Base-by-base conservation (phyloP, 2,797 vertebrate genomes). In the Poeciliopsis gracilis region DNA sequence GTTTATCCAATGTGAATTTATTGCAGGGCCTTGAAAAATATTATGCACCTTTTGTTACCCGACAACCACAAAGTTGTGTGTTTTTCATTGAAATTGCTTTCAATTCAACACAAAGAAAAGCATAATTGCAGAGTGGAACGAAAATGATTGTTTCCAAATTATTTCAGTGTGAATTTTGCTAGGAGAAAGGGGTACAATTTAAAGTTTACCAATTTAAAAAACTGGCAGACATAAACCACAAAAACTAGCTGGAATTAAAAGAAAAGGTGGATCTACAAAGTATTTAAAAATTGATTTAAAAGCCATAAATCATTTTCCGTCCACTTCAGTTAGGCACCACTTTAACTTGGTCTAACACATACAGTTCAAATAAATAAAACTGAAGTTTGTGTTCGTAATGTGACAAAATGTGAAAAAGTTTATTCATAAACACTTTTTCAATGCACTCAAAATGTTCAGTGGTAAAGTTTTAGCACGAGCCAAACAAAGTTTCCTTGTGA, bases 1-100 rank as follows among this genome's bases (percentile, higher is more conserved):
- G n/a, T 77, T 87, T 57, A 76, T 72, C 73, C 74, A 15, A 66
- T 77, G 41, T 72, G 36, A 80, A 84, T 16, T 15, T 70, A 16
- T 28, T 16, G n/a, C 67, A 45, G 23, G 15, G 5, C 38, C 38
- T 69, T 45, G 2, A 41, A 70, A 45, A 45, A 70, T 45, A 67
- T 45, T 16, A n/a, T 45, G 41, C 43, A 28, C 25, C 13, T 71
- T 71, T 46, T 45, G 43, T 28, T 16, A 46, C 41, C 10, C 0
- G 16, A 45, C 5, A 16, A 71, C 25, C 7, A 28, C 67, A 28
- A 16, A 70, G 1, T 16, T 70, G 15, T 28, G 23, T 43, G 11
- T n/a, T 20, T 23, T 13, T 69, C 16, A 59, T 63, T 36, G 15
- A 63, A 16, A 33, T 20, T 63, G 51, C 15, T 33, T 8, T 33